Conservation (phyloP, 2,888 invertebrate species). For the Steinernema carpocapsae region DNA sequence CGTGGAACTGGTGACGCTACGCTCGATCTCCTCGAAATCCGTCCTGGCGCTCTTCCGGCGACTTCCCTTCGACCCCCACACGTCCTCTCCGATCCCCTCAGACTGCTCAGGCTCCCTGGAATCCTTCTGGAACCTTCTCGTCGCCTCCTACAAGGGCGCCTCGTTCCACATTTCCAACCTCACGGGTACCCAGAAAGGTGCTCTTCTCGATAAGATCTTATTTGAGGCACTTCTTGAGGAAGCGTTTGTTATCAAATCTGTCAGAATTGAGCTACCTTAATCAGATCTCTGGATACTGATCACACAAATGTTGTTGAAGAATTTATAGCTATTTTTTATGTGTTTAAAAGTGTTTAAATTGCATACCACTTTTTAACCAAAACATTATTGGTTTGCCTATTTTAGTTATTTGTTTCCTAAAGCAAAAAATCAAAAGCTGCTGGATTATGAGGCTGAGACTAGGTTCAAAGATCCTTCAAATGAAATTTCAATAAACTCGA, state of each 20-base stretch:
- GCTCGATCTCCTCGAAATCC: conserved; percentile 14
- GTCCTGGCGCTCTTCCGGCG: not conserved
- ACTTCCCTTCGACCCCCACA: not conserved
- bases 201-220: not conserved
- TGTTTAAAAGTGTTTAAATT: too few relatives aligned
- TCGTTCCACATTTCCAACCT: not conserved
- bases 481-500: too few relatives aligned
- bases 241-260: not conserved
- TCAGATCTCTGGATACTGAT: too few relatives aligned
- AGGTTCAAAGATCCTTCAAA: too few relatives aligned
- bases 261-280: not conserved
- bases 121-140: conserved; percentile 5
- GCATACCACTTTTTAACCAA: too few relatives aligned
- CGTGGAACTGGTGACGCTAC: conserved; percentile 42
- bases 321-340: too few relatives aligned
- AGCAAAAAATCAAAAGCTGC: too few relatives aligned
- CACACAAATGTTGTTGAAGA: too few relatives aligned
- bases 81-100: not conserved
- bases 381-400: too few relatives aligned
- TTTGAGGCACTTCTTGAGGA: not conserved
- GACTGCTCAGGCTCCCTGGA: conserved; percentile 9
- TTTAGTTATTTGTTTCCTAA: too few relatives aligned
- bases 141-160: not conserved
- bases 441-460: too few relatives aligned
- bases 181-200: not conserved